phyloP scores from a whole-genome alignment of 92 coral and sea anemone species.

The Metridium senile region DNA sequence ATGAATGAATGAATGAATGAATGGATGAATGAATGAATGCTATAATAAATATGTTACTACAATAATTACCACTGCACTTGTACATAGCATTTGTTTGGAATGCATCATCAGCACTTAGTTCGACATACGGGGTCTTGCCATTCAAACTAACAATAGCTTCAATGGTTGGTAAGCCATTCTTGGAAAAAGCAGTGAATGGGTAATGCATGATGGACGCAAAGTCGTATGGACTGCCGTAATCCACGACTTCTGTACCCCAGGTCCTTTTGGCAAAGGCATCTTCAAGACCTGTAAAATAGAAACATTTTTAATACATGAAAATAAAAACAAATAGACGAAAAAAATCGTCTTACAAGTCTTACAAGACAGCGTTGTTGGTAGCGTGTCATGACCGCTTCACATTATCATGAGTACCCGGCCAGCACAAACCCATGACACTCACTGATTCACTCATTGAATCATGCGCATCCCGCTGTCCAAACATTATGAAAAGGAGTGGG shows the following conservation, averaged over 20 bases:
- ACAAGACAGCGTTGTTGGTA: too few species aligned
- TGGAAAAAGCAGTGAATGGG: slow-evolving; percentile 73
- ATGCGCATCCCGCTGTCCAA: too few species aligned
- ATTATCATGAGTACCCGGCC: too few species aligned
- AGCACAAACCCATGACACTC: too few species aligned
- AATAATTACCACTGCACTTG: slow-evolving; percentile 61
- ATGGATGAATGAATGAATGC: background rate
- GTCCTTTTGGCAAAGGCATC: slow-evolving; percentile 69
- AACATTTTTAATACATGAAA: background rate
- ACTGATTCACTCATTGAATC: too few species aligned
- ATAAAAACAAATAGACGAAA: background rate
- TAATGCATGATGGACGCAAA: slow-evolving; percentile 76
- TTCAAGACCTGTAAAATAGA: slow-evolving; percentile 46
- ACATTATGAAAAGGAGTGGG: too few species aligned
- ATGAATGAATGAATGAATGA: background rate
- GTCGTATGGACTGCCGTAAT: slow-evolving; percentile 68
- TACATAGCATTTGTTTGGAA: slow-evolving; percentile 69
- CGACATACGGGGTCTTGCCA: slow-evolving; percentile 63
- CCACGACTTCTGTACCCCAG: slow-evolving; percentile 54
- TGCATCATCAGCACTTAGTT: slow-evolving; percentile 57
- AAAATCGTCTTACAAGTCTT: too few species aligned
- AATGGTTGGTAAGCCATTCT: slow-evolving; percentile 64
- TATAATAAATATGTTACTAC: background rate
- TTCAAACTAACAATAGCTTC: slow-evolving; percentile 40
- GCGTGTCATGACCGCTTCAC: too few species aligned